Conservation (phyloP, 2,888 invertebrate species). For the Drosophila emarginata region DNA sequence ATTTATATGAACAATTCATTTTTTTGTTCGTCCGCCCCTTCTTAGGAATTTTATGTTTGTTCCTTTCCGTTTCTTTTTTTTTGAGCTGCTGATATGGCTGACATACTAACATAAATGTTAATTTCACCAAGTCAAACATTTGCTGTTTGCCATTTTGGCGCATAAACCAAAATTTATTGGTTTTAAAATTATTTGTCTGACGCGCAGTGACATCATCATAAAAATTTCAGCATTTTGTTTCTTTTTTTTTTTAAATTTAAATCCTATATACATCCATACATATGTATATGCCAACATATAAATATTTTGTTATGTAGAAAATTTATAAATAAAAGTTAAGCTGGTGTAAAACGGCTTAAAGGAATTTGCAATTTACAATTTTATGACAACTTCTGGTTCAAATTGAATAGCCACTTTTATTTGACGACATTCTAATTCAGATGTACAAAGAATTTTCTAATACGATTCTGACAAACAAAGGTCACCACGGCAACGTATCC, state of each 20-base stretch:
- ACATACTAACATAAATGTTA: constrained; percentile 59
- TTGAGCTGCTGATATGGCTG: constrained; percentile 12
- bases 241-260: background rate
- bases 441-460: background rate
- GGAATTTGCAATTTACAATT: constrained; percentile 1
- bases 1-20: constrained; percentile 34
- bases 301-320: background rate
- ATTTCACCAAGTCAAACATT: constrained; percentile 52
- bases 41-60: constrained; percentile 46
- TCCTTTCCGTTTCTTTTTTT: constrained; percentile 21
- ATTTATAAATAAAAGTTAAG: background rate
- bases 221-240: constrained; percentile 25
- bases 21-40: constrained; percentile 37
- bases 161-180: constrained; percentile 50
- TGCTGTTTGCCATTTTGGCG: constrained; percentile 27
- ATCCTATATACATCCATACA: background rate
- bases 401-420: constrained; percentile 1
- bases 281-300: background rate
- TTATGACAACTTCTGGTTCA: background rate
- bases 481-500: background rate
- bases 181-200: constrained; percentile 49
- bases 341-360: background rate
- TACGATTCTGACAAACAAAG: background rate
- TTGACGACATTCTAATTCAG: background rate
- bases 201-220: constrained; percentile 54